Evolutionary conservation across 2,888 invertebrate genomes (phyloP).

Genomic region (Leptodirus hochenwartii): DNA sequence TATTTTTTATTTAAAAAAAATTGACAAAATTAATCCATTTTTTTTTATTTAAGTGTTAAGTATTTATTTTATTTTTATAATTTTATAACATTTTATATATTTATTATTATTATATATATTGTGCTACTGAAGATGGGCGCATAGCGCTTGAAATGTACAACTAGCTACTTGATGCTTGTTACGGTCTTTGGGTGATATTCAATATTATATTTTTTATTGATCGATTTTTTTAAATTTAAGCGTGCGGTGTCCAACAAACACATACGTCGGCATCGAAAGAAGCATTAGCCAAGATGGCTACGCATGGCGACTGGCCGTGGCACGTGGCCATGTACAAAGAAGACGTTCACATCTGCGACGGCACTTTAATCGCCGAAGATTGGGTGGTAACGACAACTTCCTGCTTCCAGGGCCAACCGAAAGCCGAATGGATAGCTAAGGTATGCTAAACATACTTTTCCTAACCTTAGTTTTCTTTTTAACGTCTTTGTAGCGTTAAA

Average conservation of each 20-base stretch:
- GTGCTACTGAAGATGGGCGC: no score
- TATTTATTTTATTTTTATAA: constrained; percentile 3
- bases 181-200: no score
- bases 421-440: constrained; percentile 80
- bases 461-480: no score
- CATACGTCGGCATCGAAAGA: constrained; percentile 17
- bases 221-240: constrained; percentile 13
- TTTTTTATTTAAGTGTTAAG: no score
- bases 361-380: constrained; percentile 58
- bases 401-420: constrained; percentile 71
- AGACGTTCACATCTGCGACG: constrained; percentile 77
- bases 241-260: constrained; percentile 25
- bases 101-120: neutral
- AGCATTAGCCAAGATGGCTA: constrained; percentile 47
- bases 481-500: no score
- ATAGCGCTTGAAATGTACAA: no score
- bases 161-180: no score
- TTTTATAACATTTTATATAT: neutral
- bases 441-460: no score
- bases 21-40: constrained; percentile 6
- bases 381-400: constrained; percentile 80
- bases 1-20: no score
- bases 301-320: constrained; percentile 88
- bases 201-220: neutral
- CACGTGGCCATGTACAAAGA: constrained; percentile 66